A percentile compares a stretch with the other conserved stretches of the same genome.
These are phyloP conservation scores for Ctenosaura bakeri DNA, from an alignment of 2,797 vertebrate species.

Conservation along the genomic window DNA sequence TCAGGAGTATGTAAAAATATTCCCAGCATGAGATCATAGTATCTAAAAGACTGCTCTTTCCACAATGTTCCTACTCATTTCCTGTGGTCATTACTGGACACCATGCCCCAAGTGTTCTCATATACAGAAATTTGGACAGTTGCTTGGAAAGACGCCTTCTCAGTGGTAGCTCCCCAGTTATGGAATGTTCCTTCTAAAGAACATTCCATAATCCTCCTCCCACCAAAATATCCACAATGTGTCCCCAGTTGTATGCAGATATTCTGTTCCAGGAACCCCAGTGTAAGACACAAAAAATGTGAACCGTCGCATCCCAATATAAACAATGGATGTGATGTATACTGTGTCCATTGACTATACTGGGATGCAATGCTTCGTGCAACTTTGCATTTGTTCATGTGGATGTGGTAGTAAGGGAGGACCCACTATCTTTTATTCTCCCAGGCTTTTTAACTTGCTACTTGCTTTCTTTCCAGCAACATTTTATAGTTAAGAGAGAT, in stretches of 20 bases:
- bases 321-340: too few species aligned
- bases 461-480: neutral
- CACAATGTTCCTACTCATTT: neutral
- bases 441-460: neutral
- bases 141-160: neutral
- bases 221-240: too few species aligned
- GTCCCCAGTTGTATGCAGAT: too few species aligned
- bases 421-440: neutral
- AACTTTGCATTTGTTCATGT: too few species aligned
- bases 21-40: neutral
- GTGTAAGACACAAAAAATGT: too few species aligned
- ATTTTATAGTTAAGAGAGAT: neutral
- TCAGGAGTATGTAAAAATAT: too few species aligned
- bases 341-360: too few species aligned
- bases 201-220: neutral
- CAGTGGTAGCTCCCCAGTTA: neutral
- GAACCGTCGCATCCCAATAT: too few species aligned
- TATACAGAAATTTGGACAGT: neutral
- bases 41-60: neutral
- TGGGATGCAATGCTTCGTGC: too few species aligned
- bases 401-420: too few species aligned
- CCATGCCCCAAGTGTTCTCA: too few species aligned
- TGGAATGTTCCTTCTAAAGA: neutral
- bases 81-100: neutral
- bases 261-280: too few species aligned